A percentile compares a stretch with the other conserved stretches of the same genome.
These are phyloP conservation scores for Trachelus troglodyta DNA, from an alignment of 2,888 invertebrate genomes.

Conservation along the genomic window DNA sequence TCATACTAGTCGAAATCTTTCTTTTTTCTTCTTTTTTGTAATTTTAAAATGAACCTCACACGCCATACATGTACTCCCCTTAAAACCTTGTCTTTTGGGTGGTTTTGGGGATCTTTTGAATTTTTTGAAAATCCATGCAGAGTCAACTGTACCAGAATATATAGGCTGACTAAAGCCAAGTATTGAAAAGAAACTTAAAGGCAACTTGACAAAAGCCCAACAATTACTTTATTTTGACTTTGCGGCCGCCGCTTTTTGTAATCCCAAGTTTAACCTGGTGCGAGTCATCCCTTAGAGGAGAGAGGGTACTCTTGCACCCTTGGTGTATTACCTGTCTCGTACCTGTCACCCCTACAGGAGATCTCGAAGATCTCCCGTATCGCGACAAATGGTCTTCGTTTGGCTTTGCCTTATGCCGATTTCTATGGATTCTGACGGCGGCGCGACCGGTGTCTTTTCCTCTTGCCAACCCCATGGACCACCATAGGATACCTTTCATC, in stretches of 20 bases:
- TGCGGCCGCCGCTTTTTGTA: constrained; percentile 37
- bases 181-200: not conserved
- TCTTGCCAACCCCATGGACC: constrained; percentile 10
- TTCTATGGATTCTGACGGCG: constrained; percentile 47
- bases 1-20: not conserved
- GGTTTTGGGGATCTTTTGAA: constrained; percentile 27
- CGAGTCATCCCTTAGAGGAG: not conserved
- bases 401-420: constrained; percentile 50
- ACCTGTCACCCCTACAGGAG: constrained; percentile 42
- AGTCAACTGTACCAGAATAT: constrained; percentile 27
- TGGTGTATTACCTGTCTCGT: constrained; percentile 40
- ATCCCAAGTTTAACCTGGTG: not conserved
- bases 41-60: not conserved
- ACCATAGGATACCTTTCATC: not conserved
- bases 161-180: constrained; percentile 10
- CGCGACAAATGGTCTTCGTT: constrained; percentile 55
- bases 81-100: constrained; percentile 1
- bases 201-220: constrained; percentile 41
- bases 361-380: constrained; percentile 43
- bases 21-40: not conserved
- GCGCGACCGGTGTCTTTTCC: constrained; percentile 22
- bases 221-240: constrained; percentile 64
- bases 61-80: not conserved
- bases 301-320: not conserved
- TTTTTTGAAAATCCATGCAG: constrained; percentile 43